Percentiles rank a stretch among this genome's conserved stretches.
Evolutionary conservation across 2,797 vertebrate species (phyloP).

Genomic region (Macrochelys suwanniensis): DNA sequence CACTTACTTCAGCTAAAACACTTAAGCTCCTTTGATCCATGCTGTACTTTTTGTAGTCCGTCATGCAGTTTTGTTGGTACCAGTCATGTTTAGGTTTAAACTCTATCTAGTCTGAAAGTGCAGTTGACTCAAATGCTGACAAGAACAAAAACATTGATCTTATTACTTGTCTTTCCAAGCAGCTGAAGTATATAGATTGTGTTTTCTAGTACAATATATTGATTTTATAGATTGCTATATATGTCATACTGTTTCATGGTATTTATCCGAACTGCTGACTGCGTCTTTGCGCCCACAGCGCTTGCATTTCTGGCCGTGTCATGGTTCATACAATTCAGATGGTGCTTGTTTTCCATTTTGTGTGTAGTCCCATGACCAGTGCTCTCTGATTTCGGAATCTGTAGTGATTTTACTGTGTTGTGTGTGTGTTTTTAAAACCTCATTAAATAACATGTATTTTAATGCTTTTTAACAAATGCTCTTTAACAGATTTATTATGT

Average conservation of each 20-base stretch:
- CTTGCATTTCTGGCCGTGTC: neutral
- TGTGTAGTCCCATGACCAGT: neutral
- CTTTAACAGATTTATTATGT: neutral
- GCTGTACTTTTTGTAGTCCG: constrained; percentile 6
- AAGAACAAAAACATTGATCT: constrained; percentile 41
- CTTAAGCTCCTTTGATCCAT: neutral
- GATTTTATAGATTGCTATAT: constrained; percentile 17
- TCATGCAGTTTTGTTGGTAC: neutral
- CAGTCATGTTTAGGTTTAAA: constrained; percentile 23
- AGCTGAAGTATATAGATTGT: neutral
- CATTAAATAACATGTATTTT: neutral
- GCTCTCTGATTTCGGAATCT: neutral
- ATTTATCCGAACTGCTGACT: constrained; percentile 31
- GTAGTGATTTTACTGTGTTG: neutral
- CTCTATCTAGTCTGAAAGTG: neutral
- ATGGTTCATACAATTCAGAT: neutral
- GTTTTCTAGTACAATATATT: constrained; percentile 14
- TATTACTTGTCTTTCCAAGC: neutral
- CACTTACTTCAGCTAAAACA: constrained; percentile 5
- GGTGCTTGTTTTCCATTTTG: neutral
- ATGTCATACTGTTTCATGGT: neutral
- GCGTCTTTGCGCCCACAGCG: neutral
- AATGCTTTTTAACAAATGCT: neutral
- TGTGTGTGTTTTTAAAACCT: neutral
- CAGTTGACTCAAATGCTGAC: constrained; percentile 20